Evolutionary conservation across 2,113 vertebrate species (phyloP), one percentile per base, ranked within the genome.

Genomic region (Pithys albifrons): DNA sequence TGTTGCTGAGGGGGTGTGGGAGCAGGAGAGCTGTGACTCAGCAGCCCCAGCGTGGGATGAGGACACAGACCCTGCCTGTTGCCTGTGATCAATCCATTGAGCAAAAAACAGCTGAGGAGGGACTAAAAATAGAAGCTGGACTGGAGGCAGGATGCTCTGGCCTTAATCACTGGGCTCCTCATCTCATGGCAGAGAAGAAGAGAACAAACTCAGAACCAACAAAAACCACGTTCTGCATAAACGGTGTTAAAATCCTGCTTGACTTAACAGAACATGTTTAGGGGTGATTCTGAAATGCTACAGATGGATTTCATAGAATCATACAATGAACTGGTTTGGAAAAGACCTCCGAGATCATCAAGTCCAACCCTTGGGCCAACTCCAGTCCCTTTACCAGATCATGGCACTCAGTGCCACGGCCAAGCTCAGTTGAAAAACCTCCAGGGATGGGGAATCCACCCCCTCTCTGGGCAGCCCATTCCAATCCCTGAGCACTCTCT

Each of bases 211-310:
- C 57, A 58, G 12, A 48, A 55, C 11, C 20, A 69, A 23, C 7
- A 73, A 49, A 46, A 22, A 31, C 24, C 24, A 25, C 5, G 19
- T 33, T 59, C 33, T n/a, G 35, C 2, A 3, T 37, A 62, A 67
- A 43, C 6, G 0, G 28, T 10, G 39, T 20, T n/a, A 35, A 70
- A 82, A 71, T 41, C 23, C 43, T 9, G 12, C 8, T 4, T 0
- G 13, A n/a, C 25, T 62, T n/a, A 59, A 33, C 13, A 71, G 52
- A 67, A 28, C 4, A 25, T n/a, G 33, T 31, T 83, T 10, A 6
- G 49, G 39, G 7, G 12, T 55, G 22, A 29, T 55, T 67, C 33
- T 71, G 69, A n/a, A 89, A 52, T 31, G 8, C 20, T 35, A 6
- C 9, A 33, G 46, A 20, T 28, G 12, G 51, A 23, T 39, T 39